Base-by-base conservation (phyloP, 2,888 invertebrate species). In the Kryphioiulus occultus region DNA sequence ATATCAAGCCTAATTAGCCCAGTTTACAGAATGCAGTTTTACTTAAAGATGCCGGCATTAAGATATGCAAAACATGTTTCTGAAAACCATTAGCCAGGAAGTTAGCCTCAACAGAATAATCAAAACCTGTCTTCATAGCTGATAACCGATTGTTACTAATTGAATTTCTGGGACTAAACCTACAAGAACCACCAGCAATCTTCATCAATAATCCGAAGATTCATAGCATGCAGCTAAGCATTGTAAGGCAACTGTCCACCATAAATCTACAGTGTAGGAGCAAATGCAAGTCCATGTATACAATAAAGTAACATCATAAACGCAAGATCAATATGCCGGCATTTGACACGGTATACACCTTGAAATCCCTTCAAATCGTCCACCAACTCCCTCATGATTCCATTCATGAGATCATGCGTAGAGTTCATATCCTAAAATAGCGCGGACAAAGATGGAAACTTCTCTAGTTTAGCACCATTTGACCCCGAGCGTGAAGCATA, bases 291-390 rank as follows among this genome's bases (percentile, higher is more conserved):
- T n/a, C n/a, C n/a, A n/a, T n/a, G n/a, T n/a, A n/a, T n/a, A n/a
- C 35, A 35, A 35, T 2, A 35, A 35, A 35, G 35, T 12, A 44
- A 44, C 9, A 44, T 9, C 1, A 53, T 53, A 53, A n/a, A 53
- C 19, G n/a, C n/a, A 53, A 12, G 26, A 68, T 68, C 68, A 68
- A 68, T 68, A 68, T 7, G 26, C 12, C 2, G 10, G 68, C 26
- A 68, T 68, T 59, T 26, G 26, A 68, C 68, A 68, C 68, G 68
- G 26, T 68, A n/a, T 68, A n/a, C 68, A 68, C 68, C 68, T 12
- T 0, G 10, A 26, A 12, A 9, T 68, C 4, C 68, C n/a, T n/a
- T 68, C 68, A 12, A 68, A 68, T 1, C 26, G 26, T 26, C 10
- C 4, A 26, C 0, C 5, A 12, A 68, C 19, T n/a, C 59, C 7